Percentiles rank a stretch among this genome's conserved stretches.
Conservation (phyloP, 2,113 vertebrate species). For the Chionis minor region DNA sequence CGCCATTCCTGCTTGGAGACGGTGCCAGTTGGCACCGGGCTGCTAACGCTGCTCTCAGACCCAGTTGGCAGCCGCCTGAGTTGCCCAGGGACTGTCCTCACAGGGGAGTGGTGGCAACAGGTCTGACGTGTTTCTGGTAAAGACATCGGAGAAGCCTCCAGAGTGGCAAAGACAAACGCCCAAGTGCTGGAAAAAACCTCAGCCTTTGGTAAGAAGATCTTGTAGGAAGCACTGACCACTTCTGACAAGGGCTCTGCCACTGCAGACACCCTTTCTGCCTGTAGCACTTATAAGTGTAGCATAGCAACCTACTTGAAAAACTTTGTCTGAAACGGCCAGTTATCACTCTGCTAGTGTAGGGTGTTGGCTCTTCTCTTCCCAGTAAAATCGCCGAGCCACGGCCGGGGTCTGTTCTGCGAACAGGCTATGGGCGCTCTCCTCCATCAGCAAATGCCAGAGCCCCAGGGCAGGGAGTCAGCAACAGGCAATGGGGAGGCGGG, state of each 20-base stretch:
- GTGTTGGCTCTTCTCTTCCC: conserved; percentile 1
- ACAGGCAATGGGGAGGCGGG: accelerated
- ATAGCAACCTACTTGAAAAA: neutral
- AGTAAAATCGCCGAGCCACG: neutral
- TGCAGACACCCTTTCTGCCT: neutral
- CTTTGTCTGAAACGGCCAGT: neutral
- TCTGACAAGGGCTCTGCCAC: neutral
- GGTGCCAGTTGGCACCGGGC: neutral
- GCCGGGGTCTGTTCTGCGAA: neutral
- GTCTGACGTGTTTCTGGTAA: neutral
- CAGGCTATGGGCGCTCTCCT: accelerated
- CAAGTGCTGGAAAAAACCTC: neutral
- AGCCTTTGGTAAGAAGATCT: neutral
- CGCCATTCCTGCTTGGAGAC: neutral
- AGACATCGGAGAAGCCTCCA: neutral
- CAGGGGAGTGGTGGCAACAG: neutral
- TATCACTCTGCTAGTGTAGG: neutral
- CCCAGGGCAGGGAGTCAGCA: neutral
- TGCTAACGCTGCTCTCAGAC: neutral
- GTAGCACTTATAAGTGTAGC: neutral
- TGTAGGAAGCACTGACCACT: neutral
- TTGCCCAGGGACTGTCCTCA: neutral
- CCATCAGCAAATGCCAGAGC: neutral
- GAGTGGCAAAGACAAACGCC: neutral
- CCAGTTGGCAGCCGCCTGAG: accelerated